These are phyloP conservation scores for Pseudolaguvia tuberculata DNA, from an alignment of 2,113 vertebrate genomes.

Conservation along the genomic window DNA sequence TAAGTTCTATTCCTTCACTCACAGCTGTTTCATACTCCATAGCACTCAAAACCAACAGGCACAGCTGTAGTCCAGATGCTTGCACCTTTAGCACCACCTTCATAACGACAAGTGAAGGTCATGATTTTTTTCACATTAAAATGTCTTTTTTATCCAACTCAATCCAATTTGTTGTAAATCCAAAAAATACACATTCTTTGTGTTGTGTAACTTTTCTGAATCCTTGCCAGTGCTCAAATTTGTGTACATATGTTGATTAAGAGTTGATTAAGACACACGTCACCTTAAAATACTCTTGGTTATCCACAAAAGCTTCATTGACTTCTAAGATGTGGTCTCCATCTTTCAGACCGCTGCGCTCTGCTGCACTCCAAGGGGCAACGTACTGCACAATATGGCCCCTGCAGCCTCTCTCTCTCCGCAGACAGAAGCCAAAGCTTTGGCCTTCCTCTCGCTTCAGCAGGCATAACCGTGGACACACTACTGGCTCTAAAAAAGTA, in stretches of 20 bases:
- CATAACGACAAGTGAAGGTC: too few species aligned
- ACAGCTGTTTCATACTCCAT: slow-evolving; percentile 59
- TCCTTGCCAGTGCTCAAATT: too few species aligned
- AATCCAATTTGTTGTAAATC: too few species aligned
- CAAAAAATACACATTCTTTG: too few species aligned
- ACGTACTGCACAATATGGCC: slow-evolving; percentile 71
- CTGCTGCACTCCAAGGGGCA: slow-evolving; percentile 72
- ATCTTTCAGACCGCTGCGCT: slow-evolving; percentile 71
- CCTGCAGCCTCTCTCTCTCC: slow-evolving; percentile 47
- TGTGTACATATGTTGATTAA: not conserved
- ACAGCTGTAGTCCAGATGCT: slow-evolving; percentile 74
- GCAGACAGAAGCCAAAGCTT: slow-evolving; percentile 80
- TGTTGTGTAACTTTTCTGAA: too few species aligned
- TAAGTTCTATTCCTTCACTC: slow-evolving; percentile 54
- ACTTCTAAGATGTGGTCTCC: slow-evolving; percentile 81
- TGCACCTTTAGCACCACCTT: slow-evolving; percentile 83
- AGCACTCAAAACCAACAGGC: slow-evolving; percentile 71
- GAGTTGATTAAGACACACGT: not conserved
- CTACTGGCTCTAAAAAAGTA: slow-evolving; percentile 45
- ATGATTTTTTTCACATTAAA: too few species aligned
- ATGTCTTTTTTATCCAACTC: too few species aligned
- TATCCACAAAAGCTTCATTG: slow-evolving; percentile 72
- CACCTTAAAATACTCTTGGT: slow-evolving; percentile 61
- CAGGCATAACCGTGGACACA: slow-evolving; percentile 67
- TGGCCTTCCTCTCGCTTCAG: slow-evolving; percentile 69